Conservation (phyloP, 2,888 invertebrate species). For the Hyppa rectilinea region DNA sequence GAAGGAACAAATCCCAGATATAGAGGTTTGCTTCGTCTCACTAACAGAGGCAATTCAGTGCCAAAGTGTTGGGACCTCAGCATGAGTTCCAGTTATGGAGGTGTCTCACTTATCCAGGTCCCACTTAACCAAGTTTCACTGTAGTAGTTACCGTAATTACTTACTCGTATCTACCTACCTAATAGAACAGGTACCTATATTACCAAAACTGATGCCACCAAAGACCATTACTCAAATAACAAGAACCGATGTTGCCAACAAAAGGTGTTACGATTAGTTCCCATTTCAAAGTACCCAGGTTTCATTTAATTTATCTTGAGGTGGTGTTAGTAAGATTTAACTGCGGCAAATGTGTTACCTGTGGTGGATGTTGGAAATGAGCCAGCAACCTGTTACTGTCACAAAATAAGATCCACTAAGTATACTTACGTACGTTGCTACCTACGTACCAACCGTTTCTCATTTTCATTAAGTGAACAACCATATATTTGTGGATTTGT, state of each 20-base stretch:
- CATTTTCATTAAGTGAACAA: background rate
- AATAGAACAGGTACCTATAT: background rate
- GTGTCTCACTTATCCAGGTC: too few relatives aligned
- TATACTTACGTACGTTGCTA: background rate
- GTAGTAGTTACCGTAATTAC: too few relatives aligned
- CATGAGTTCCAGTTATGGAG: too few relatives aligned
- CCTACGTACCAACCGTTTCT: background rate
- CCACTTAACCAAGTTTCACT: too few relatives aligned
- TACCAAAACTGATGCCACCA: background rate
- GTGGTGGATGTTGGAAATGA: constrained; percentile 35
- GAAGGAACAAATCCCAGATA: too few relatives aligned
- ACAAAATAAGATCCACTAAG: constrained; percentile 28
- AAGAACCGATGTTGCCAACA: background rate
- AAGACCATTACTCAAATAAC: background rate
- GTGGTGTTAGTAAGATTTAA: constrained; percentile 21
- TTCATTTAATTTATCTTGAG: constrained; percentile 31
- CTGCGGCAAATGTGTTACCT: constrained; percentile 35
- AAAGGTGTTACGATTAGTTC: background rate
- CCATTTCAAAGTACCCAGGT: constrained; percentile 15
- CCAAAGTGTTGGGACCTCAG: too few relatives aligned
- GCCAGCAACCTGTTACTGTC: constrained; percentile 58
- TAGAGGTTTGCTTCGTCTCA: too few relatives aligned
- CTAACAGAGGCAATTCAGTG: too few relatives aligned
- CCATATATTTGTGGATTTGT: background rate
- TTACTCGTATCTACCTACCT: background rate